Evolutionary conservation across 1,140 invertebrate genomes (phyloP).

Genomic region (Neuroterus valhalla): DNA sequence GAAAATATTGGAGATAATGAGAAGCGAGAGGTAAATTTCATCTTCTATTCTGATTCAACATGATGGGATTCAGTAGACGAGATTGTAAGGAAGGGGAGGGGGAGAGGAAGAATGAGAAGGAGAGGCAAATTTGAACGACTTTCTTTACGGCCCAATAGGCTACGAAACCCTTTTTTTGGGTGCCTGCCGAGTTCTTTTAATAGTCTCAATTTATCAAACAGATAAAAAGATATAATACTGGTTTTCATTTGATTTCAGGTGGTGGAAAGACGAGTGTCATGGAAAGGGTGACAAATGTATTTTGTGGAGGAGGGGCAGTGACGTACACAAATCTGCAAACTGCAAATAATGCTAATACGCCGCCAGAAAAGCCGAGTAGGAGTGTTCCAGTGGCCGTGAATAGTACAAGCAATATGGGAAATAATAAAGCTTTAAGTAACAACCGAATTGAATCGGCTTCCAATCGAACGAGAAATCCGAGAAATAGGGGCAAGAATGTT

Average conservation of each 20-base stretch:
- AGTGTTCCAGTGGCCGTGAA: slow-evolving; percentile 54
- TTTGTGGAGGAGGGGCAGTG: slow-evolving; percentile 80
- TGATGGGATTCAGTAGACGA: no score
- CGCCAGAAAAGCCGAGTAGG: slow-evolving; percentile 76
- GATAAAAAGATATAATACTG: no score
- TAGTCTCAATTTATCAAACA: no score
- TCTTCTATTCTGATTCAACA: no score
- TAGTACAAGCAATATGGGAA: slow-evolving; percentile 54
- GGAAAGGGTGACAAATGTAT: slow-evolving; percentile 88
- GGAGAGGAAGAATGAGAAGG: no score
- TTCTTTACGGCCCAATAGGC: no score
- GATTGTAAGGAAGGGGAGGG: no score
- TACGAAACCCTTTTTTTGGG: no score
- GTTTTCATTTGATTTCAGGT: slow-evolving; percentile 53
- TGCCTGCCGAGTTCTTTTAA: no score
- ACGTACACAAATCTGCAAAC: slow-evolving; percentile 70
- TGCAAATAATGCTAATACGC: slow-evolving; percentile 65
- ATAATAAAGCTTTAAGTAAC: slow-evolving; percentile 64
- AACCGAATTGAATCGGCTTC: slow-evolving; percentile 46
- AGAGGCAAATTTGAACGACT: no score
- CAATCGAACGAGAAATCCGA: slow-evolving; percentile 58
- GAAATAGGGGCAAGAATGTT: slow-evolving; percentile 61
- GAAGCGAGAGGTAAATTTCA: no score
- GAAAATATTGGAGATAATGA: no score
- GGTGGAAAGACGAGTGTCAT: slow-evolving; percentile 82